A percentile compares a stretch with the other conserved stretches of the same genome.
Evolutionary conservation across 2,797 vertebrate species (phyloP).

Genomic region (Rhinichthys osculus): DNA sequence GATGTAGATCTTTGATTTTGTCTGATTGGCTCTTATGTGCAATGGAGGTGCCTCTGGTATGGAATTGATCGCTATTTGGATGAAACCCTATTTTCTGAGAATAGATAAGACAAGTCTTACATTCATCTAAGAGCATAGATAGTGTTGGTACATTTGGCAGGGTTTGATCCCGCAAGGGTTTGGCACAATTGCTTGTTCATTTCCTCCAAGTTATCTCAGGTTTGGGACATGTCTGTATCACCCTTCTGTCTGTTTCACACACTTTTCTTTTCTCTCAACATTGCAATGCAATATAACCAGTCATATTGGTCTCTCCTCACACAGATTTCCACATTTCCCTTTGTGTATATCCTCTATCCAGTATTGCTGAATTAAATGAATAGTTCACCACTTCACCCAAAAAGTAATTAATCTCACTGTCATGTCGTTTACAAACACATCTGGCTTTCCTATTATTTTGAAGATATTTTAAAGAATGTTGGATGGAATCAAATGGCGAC

Average conservation of each 20-base stretch:
- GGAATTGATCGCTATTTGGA: not conserved
- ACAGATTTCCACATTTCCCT: not conserved
- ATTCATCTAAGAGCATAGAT: conserved; percentile 3
- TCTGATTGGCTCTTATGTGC: not conserved
- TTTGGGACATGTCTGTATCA: not conserved
- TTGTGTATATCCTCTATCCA: not conserved
- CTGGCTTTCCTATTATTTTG: not conserved
- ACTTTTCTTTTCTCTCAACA: not conserved
- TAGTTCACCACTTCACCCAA: not conserved
- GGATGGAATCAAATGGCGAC: not conserved
- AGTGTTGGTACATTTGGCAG: not conserved
- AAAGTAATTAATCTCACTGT: not conserved
- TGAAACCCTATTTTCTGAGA: conserved; percentile 11
- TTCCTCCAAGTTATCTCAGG: not conserved
- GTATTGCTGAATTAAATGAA: not conserved
- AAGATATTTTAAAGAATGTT: not conserved
- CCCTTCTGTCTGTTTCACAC: not conserved
- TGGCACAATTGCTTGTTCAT: not conserved
- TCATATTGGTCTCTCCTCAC: not conserved
- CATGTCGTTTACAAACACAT: not conserved
- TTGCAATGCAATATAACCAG: not conserved
- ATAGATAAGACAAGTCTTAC: conserved; percentile 11
- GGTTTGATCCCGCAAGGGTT: not conserved
- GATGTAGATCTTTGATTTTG: not conserved
- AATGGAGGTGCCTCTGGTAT: not conserved